phyloP scores from a whole-genome alignment of 2,797 vertebrate species.

The Sebastes diaconus region DNA sequence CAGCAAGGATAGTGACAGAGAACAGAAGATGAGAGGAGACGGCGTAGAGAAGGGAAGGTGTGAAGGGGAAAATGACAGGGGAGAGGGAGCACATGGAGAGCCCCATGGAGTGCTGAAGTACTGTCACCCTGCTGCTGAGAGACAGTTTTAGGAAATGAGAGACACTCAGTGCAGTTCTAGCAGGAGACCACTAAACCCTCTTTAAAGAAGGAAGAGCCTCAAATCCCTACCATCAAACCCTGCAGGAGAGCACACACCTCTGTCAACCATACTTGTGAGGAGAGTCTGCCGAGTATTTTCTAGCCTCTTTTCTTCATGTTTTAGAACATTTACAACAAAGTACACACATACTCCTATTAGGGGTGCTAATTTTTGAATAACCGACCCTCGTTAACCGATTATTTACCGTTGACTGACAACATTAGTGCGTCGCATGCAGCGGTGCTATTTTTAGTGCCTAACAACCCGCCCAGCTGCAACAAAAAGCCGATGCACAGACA shows the following conservation, averaged over 20 bases:
- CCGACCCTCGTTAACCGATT: too few species aligned
- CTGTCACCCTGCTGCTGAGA: conserved; percentile 44
- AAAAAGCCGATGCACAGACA: too few species aligned
- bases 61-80: conserved; percentile 57
- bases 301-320: background rate
- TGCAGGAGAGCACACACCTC: conserved; percentile 18
- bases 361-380: too few species aligned
- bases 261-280: background rate
- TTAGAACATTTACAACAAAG: background rate
- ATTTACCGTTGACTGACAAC: accelerated
- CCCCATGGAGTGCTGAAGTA: conserved; percentile 32
- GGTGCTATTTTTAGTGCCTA: too few species aligned
- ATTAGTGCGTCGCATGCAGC: too few species aligned
- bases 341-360: background rate
- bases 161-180: conserved; percentile 15
- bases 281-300: background rate
- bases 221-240: conserved; percentile 33
- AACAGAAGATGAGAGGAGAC: conserved; percentile 37
- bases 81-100: background rate
- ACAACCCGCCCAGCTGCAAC: too few species aligned
- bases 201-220: conserved; percentile 7
- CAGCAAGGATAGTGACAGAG: conserved; percentile 27
- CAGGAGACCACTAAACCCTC: conserved; percentile 26
- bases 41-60: background rate
- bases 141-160: conserved; percentile 47